A percentile compares a stretch with the other conserved stretches of the same genome.
Evolutionary conservation across 2,888 invertebrate species (phyloP).

Genomic region (Netelia fuscicornis): DNA sequence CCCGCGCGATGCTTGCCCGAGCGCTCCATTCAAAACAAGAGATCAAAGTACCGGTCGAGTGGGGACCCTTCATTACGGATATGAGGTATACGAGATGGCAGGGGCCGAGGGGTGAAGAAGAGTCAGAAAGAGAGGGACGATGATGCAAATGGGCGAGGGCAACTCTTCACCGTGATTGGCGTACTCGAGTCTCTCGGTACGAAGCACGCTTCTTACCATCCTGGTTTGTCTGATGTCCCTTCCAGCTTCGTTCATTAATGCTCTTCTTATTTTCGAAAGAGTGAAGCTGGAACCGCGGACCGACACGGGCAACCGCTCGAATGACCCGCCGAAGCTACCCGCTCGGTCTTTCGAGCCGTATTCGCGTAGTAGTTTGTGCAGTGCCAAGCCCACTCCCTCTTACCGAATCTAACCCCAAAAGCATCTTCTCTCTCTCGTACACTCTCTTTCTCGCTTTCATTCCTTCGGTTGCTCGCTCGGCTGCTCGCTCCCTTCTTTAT

Average conservation of each 20-base stretch:
- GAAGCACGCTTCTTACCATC: constrained; percentile 49
- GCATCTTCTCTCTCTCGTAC: constrained; percentile 47
- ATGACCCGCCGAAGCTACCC: constrained; percentile 59
- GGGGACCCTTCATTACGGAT: constrained; percentile 78
- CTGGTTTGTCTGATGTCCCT: constrained; percentile 63
- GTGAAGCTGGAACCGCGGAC: constrained; percentile 71
- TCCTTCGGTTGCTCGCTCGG: constrained; percentile 58
- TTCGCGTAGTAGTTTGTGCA: constrained; percentile 58
- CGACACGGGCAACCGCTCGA: constrained; percentile 72
- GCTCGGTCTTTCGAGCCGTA: constrained; percentile 71
- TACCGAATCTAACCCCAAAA: constrained; percentile 68
- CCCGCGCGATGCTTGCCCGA: neutral
- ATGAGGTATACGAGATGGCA: neutral
- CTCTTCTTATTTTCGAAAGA: constrained; percentile 80
- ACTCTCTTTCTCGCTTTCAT: constrained; percentile 47
- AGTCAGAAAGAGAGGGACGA: neutral
- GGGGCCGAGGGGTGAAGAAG: neutral
- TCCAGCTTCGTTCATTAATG: constrained; percentile 81
- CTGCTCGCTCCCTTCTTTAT: constrained; percentile 63
- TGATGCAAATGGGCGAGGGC: constrained; percentile 10
- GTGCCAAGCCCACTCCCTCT: constrained; percentile 62
- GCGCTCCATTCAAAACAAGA: constrained; percentile 58
- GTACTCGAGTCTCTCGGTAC: constrained; percentile 26
- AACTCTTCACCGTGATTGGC: constrained; percentile 56
- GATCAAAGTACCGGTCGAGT: constrained; percentile 79